Base-by-base conservation (phyloP, 2,888 invertebrate genomes). In the Amiota mariae region DNA sequence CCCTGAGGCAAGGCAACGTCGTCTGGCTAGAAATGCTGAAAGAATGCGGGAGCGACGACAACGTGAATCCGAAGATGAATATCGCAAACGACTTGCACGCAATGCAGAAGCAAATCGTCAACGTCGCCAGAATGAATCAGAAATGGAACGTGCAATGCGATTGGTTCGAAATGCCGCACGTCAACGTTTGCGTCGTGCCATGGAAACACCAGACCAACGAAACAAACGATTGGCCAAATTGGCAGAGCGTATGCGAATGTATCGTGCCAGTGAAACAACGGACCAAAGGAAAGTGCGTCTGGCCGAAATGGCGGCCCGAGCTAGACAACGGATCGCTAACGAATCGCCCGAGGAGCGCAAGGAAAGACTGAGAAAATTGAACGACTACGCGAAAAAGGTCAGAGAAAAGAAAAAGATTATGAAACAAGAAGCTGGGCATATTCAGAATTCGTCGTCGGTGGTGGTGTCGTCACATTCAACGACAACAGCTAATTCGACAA, bases 371-470 rank as follows among this genome's bases (percentile, higher is more conserved):
- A 88, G 89, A 83, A 90, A 90, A 84, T 83, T 90, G 79, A 90
- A 90, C 82, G 90, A 90, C 76, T 90, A 90, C 79, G 90, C 90
- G 78, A 90, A 90, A 88, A 90, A 89, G 89, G 89, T 90, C 87
- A 88, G 90, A 87, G 88, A 89, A 86, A 89, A 88, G 88, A 90
- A 90, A 88, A 88, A 89, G 87, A 82, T 83, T 84, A 78, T 87
- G 81, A 89, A 89, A 81, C 86, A 87, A 78, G 85, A 80, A 84
- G 81, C 79, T 76, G 81, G 80, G 68, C 70, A 77, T 72, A 64
- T 76, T 78, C 81, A 72, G 49, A 73, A 67, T 70, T 47, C 70
- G 73, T 82, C 83, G 72, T 79, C 80, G 73, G 67, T 67, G 67
- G 72, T 72, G 56, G 73, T 79, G 76, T 64, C 76, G 73, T 46